Conservation (phyloP, 2,797 vertebrate species). For the Danio tinwini region DNA sequence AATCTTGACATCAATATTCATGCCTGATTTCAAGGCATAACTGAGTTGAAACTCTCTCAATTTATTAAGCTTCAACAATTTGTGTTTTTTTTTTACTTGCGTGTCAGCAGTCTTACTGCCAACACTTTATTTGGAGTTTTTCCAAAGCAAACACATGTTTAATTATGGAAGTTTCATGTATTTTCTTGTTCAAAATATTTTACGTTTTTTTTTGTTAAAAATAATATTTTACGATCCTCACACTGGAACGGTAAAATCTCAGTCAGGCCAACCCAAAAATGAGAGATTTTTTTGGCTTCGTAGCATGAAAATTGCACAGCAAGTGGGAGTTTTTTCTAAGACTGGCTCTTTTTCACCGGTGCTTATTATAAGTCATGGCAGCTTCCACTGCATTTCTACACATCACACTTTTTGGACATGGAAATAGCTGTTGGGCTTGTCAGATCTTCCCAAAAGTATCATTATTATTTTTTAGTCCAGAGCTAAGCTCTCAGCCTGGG, state of each 20-base stretch:
- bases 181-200: conserved; percentile 34
- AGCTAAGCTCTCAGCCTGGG: conserved; percentile 17
- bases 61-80: conserved; percentile 42
- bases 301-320: not conserved
- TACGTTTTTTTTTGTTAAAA: conserved; percentile 26
- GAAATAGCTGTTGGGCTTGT: conserved; percentile 29
- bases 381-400: not conserved
- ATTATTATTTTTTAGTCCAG: conserved; percentile 28
- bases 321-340: not conserved
- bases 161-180: conserved; percentile 22
- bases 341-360: not conserved
- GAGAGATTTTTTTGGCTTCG: not conserved
- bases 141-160: conserved; percentile 29
- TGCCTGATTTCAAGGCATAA: conserved; percentile 35
- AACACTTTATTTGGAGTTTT: not conserved
- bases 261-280: not conserved
- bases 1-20: conserved; percentile 50
- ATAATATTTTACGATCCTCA: not conserved
- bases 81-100: conserved; percentile 29
- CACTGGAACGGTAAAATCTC: not conserved
- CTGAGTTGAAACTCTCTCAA: conserved; percentile 45
- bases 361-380: conserved; percentile 21
- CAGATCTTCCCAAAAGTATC: conserved; percentile 33
- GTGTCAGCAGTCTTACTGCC: not conserved
- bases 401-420: conserved; percentile 21